Conservation (phyloP, 2,113 vertebrate genomes). For the Solea senegalensis region DNA sequence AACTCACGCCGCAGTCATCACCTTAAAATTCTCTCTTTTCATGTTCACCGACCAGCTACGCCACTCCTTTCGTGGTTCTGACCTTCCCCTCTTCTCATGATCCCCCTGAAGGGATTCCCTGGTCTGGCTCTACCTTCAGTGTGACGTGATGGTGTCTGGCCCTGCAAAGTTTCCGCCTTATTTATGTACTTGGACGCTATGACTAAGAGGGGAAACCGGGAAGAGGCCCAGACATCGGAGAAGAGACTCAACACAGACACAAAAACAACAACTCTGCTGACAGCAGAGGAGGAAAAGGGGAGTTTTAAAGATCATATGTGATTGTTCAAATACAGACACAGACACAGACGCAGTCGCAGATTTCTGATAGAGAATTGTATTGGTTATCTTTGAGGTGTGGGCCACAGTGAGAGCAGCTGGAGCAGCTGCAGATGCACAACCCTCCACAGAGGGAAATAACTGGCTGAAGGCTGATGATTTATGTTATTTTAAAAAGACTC, state of each 20-base stretch:
- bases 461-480: slow-evolving; percentile 39
- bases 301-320: slow-evolving; percentile 27
- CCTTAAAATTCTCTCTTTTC: not conserved
- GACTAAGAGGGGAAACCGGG: slow-evolving; percentile 47
- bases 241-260: slow-evolving; percentile 57
- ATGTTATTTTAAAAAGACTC: slow-evolving; percentile 28
- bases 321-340: slow-evolving; percentile 12
- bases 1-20: slow-evolving; percentile 40
- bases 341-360: slow-evolving; percentile 7
- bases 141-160: slow-evolving; percentile 23
- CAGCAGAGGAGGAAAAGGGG: slow-evolving; percentile 31
- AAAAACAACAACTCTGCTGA: slow-evolving; percentile 40
- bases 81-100: slow-evolving; percentile 19
- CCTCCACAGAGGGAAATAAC: slow-evolving; percentile 23
- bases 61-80: slow-evolving; percentile 8
- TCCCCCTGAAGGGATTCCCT: slow-evolving; percentile 56
- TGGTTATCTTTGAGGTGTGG: slow-evolving; percentile 28
- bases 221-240: slow-evolving; percentile 64
- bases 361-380: slow-evolving; percentile 24
- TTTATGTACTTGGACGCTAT: slow-evolving; percentile 28
- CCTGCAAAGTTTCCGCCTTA: slow-evolving; percentile 23
- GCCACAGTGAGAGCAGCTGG: not conserved
- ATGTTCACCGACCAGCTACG: slow-evolving; percentile 16
- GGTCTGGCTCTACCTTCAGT: slow-evolving; percentile 8
- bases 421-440: slow-evolving; percentile 43